Evolutionary conservation across 2,113 vertebrate genomes (phyloP).

Genomic region (Caretta caretta): DNA sequence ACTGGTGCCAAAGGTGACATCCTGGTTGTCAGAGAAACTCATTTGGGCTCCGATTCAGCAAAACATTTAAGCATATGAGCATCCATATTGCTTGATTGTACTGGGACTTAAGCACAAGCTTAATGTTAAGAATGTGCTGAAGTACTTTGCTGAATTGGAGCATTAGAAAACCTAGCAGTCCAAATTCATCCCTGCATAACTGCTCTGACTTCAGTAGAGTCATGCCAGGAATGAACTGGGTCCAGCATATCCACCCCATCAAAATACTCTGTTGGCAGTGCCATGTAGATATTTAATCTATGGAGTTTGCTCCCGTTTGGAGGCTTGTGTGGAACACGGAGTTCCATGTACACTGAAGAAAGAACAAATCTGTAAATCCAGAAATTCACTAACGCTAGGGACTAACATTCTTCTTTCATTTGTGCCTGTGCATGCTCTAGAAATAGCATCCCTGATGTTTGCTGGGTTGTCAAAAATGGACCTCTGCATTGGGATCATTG

Average conservation of each 20-base stretch:
- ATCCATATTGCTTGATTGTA: background rate
- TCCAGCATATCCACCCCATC: background rate
- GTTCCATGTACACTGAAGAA: background rate
- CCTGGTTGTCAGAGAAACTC: background rate
- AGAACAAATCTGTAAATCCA: no score
- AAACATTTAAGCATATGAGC: background rate
- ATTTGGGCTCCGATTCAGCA: background rate
- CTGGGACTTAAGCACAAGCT: background rate
- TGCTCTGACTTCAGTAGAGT: background rate
- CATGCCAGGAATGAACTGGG: background rate
- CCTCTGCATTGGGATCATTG: no score
- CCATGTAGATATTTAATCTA: background rate
- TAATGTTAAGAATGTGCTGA: background rate
- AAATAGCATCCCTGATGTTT: no score
- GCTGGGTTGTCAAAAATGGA: no score
- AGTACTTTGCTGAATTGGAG: background rate
- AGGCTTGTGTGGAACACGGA: background rate
- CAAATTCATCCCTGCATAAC: fast-evolving
- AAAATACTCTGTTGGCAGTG: background rate
- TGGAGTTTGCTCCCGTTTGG: background rate
- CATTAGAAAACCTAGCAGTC: background rate
- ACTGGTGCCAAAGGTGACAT: background rate
- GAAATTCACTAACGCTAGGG: no score
- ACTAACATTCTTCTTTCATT: no score
- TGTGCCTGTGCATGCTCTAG: no score